These are phyloP conservation scores for Orthonevra nobilis DNA, from an alignment of 2,888 invertebrate species.

Conservation along the genomic window DNA sequence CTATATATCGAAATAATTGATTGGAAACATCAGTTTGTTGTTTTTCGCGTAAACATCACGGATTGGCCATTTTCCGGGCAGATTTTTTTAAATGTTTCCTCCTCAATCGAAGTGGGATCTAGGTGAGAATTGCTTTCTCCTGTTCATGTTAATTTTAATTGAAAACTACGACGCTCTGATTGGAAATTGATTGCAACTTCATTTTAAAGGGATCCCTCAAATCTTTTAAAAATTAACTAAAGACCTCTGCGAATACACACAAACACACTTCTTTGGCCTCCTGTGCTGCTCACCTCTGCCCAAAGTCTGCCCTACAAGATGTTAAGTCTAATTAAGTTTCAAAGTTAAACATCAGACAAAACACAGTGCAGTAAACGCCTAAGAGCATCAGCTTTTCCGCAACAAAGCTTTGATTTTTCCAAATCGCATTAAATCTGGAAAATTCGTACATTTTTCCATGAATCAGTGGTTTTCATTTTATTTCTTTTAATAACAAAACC, in stretches of 20 bases:
- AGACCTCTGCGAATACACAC: no score
- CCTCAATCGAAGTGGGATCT: no score
- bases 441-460: slow-evolving; percentile 22
- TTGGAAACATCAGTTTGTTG: slow-evolving; percentile 60
- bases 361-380: no score
- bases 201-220: no score
- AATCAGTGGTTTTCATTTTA: slow-evolving; percentile 20
- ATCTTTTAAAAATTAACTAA: no score
- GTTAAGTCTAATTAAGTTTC: slow-evolving; percentile 20
- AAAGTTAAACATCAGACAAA: no score
- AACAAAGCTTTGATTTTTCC: no score
- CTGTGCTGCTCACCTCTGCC: no score
- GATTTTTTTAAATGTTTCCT: slow-evolving; percentile 62
- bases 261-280: no score
- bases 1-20: slow-evolving; percentile 46
- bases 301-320: neutral
- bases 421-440: no score
- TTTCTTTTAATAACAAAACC: neutral
- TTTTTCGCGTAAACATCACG: slow-evolving; percentile 52
- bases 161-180: slow-evolving; percentile 3
- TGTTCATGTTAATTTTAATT: slow-evolving; percentile 33
- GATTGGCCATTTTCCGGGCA: slow-evolving; percentile 61
- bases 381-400: no score
- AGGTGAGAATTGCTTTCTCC: slow-evolving; percentile 22
- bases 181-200: neutral